Evolutionary conservation across 2,113 vertebrate genomes (phyloP).

Genomic region (Oenanthe melanoleuca): DNA sequence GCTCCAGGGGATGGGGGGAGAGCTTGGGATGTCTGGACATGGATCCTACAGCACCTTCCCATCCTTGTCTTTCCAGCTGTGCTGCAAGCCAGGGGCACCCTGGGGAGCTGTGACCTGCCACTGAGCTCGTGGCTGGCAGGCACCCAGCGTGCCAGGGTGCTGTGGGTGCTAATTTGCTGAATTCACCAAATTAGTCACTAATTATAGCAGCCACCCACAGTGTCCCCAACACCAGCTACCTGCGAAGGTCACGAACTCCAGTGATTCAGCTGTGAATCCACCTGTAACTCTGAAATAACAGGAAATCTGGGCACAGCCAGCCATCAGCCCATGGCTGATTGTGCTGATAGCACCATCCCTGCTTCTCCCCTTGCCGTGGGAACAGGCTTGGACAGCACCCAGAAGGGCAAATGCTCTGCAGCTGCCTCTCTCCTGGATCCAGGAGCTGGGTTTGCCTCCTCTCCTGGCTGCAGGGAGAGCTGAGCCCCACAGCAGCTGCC

Average conservation of each 20-base stretch:
- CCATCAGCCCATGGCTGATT: background rate
- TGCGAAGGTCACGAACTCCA: background rate
- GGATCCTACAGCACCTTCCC: background rate
- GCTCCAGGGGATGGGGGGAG: background rate
- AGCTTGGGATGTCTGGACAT: background rate
- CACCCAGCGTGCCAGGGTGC: background rate
- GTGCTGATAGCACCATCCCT: background rate
- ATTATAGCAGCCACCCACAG: constrained; percentile 2
- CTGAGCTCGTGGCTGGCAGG: fast-evolving
- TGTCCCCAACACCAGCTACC: background rate
- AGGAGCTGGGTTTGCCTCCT: background rate
- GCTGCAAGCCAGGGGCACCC: fast-evolving
- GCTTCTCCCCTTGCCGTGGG: background rate
- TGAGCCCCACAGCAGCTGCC: background rate
- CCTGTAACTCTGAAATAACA: background rate
- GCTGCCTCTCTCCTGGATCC: background rate
- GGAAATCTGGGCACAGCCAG: background rate
- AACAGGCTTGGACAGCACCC: background rate
- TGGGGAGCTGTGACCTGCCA: fast-evolving
- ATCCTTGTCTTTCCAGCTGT: background rate
- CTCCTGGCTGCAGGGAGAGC: background rate
- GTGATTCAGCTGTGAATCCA: background rate
- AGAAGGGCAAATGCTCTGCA: background rate
- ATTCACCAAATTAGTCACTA: constrained; percentile 30
- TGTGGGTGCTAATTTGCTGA: fast-evolving